Base-by-base conservation (phyloP, 1,140 invertebrate species). In the Callitettix versicolor region DNA sequence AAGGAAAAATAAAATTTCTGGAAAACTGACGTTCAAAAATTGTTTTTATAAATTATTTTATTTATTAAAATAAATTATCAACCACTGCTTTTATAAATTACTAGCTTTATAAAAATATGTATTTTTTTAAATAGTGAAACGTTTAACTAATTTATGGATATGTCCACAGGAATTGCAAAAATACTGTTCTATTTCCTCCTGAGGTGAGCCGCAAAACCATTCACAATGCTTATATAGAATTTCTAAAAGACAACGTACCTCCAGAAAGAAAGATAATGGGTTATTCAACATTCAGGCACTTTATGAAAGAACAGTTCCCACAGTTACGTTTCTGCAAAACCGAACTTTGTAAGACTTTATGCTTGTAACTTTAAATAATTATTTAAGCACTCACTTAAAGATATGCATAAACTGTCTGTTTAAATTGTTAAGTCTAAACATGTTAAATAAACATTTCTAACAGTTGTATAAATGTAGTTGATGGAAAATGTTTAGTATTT, bases 291-390 rank as follows among this genome's bases (percentile, higher is more conserved):
- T 88, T 88, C 69, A 71, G 84, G 53, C 78, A 83, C 61, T 88
- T 87, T 62, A 82, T 88, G 79, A 86, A 85, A 64, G 82, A 85
- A 61, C 84, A 86, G 64, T 88, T 87, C 68, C 84, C 84, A 1
- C 80, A 86, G 62, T 78, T 86, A 1, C 83, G 81, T 64, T 86
- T 86, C 65, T 79, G 79, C 53, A 84, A 84, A 68, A 67, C 78
- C 22, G 82, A 85, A 69, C 70, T 73, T 69, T 46, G 75, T 65
- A 53, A 24, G 53, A 55, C 30, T 36, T 36, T 36, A n/a, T n/a
- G n/a, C n/a, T n/a, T n/a, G n/a, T n/a, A n/a, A n/a, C n/a, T n/a
- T n/a, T n/a, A n/a, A n/a, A n/a, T n/a, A n/a, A n/a, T n/a, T n/a
- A n/a, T n/a, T n/a, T n/a, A n/a, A n/a, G n/a, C n/a, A n/a, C n/a